Evolutionary conservation across 1,140 invertebrate genomes (phyloP).

Genomic region (Hermatobates lingyangjiaoensis): DNA sequence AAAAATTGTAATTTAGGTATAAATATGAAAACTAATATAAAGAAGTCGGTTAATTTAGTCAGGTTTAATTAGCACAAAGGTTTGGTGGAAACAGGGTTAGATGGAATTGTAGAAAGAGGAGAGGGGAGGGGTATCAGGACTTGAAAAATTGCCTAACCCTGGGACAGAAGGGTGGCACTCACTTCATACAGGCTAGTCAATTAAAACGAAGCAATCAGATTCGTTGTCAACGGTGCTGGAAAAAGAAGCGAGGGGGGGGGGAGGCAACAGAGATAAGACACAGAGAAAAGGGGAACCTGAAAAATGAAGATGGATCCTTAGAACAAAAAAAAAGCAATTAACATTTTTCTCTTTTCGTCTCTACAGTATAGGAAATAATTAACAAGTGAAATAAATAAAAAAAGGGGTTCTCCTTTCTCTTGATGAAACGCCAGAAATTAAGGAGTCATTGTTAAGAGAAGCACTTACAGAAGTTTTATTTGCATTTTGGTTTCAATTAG

Average conservation of each 20-base stretch:
- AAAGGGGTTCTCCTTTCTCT: slow-evolving; percentile 6
- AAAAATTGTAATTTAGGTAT: too few relatives aligned
- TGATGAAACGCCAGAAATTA: slow-evolving; percentile 13
- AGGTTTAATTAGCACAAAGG: too few relatives aligned
- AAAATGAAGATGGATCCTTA: slow-evolving; percentile 14
- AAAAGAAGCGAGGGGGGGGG: not conserved
- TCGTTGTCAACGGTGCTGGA: not conserved
- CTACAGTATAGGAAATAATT: slow-evolving; percentile 13
- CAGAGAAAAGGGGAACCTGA: slow-evolving; percentile 6
- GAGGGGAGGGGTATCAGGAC: not conserved
- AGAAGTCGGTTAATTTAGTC: too few relatives aligned
- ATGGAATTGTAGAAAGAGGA: not conserved
- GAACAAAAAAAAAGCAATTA: slow-evolving; percentile 13
- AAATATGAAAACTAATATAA: too few relatives aligned
- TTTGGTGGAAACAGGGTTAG: not conserved
- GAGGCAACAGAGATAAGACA: not conserved
- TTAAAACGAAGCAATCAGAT: slow-evolving; percentile 8
- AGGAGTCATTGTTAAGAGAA: slow-evolving; percentile 13
- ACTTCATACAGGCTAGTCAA: slow-evolving; percentile 5
- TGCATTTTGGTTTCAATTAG: slow-evolving; percentile 13
- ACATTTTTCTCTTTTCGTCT: slow-evolving; percentile 11
- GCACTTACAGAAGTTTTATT: slow-evolving; percentile 10
- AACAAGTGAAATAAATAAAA: slow-evolving; percentile 14
- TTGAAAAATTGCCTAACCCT: too few relatives aligned
- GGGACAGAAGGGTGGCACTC: not conserved